These are phyloP conservation scores for Zapus hudsonius DNA, from an alignment of 2,113 vertebrate genomes.

Conservation along the genomic window DNA sequence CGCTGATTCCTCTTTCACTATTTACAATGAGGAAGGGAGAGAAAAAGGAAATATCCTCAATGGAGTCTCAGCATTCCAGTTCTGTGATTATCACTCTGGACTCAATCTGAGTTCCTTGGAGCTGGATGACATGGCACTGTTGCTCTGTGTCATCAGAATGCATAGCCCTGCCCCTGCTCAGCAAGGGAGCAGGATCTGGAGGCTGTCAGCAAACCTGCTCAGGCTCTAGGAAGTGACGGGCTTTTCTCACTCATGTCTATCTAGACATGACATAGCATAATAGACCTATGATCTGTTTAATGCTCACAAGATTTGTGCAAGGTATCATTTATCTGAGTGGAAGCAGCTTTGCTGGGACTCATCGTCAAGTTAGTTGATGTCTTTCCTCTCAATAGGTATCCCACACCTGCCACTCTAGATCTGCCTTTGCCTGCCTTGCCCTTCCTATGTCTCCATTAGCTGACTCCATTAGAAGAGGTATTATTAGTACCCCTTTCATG, in stretches of 20 bases:
- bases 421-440: background rate
- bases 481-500: too few relatives aligned
- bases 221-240: too few relatives aligned
- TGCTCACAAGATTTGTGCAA: background rate
- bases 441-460: background rate
- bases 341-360: too few relatives aligned
- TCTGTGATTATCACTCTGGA: fast-evolving
- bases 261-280: too few relatives aligned
- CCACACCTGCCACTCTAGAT: background rate
- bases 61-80: background rate
- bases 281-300: fast-evolving
- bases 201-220: background rate
- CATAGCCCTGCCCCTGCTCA: background rate
- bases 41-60: fast-evolving
- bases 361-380: too few relatives aligned
- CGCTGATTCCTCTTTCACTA: background rate
- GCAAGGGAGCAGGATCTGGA: background rate
- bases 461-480: too few relatives aligned
- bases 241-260: background rate
- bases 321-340: background rate
- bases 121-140: background rate
- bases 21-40: fast-evolving
- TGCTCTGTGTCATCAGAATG: slow-evolving; percentile 10
- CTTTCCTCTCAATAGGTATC: background rate
- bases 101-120: background rate